Percentiles rank a stretch among this genome's conserved stretches.
phyloP scores from a whole-genome alignment of 2,797 vertebrate species.

The Pitangus sulphuratus region DNA sequence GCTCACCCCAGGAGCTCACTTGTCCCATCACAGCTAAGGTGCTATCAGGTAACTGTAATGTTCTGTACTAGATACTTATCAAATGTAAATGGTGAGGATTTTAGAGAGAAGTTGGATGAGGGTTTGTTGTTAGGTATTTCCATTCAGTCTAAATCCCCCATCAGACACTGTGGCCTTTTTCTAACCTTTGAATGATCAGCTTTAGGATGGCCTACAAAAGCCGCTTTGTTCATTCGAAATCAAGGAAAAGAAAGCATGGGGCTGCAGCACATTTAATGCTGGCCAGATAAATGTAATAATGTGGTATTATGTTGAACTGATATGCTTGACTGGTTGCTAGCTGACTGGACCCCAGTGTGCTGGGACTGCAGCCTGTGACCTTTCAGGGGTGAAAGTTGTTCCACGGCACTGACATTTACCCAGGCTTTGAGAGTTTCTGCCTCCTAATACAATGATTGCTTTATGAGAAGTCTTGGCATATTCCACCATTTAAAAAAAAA shows the following conservation, averaged over 20 bases:
- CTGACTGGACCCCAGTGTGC: background rate
- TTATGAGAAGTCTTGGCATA: background rate
- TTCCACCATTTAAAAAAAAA: background rate
- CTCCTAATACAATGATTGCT: slow-evolving; percentile 13
- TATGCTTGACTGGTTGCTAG: background rate
- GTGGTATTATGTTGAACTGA: slow-evolving; percentile 33
- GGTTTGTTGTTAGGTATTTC: background rate
- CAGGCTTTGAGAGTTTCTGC: slow-evolving; percentile 46
- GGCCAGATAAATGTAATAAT: slow-evolving; percentile 44
- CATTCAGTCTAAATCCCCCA: background rate
- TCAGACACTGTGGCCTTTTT: background rate
- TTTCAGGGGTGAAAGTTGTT: slow-evolving; percentile 37
- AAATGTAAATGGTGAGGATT: background rate
- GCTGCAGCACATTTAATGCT: background rate
- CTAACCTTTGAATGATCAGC: background rate
- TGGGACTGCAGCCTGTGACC: slow-evolving; percentile 31
- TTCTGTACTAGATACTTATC: background rate
- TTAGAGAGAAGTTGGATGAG: background rate
- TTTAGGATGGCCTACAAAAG: background rate
- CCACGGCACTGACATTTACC: slow-evolving; percentile 21
- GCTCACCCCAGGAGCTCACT: background rate
- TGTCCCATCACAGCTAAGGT: background rate
- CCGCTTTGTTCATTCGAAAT: background rate
- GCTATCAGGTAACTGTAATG: background rate
- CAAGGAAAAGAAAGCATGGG: slow-evolving; percentile 4